Evolutionary conservation across 2,888 invertebrate genomes (phyloP), one percentile per base, ranked within the genome.

Genomic region (Drosophila ochracea): DNA sequence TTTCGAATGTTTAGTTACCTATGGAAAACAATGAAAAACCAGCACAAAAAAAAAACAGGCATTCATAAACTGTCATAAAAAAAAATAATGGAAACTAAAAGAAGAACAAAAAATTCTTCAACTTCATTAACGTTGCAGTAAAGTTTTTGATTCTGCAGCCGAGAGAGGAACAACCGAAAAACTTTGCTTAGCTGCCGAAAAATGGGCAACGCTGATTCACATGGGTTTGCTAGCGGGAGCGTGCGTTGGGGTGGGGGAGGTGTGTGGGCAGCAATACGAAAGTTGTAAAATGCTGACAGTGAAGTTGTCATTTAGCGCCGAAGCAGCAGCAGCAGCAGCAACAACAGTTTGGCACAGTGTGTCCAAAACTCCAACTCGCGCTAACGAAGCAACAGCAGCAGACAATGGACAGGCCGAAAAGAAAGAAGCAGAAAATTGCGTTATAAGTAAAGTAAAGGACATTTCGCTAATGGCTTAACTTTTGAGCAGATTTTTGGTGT

Each of bases 391-490:
- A 83, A 82, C 88, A 81, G 37, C 37, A 57, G 11, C 6, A 41
- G 88, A 83, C 81, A 82, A 82, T 84, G 82, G 80, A 76, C 76
- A 67, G 75, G 61, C 57, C 54, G 68, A 75, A 57, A 57, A 68
- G 58, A 70, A 82, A 85, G 78, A 66, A 78, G 76, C 87, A 59
- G 83, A 77, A 87, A 86, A 86, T 86, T 86, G 89, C 84, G 83
- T 86, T 86, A 86, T 84, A 84, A 89, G 89, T 87, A 84, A 84
- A 89, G 84, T 83, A 87, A 86, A 83, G 88, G 86, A 86, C 86
- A 86, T 86, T 84, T 87, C 86, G 84, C 88, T 86, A 86, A 86
- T 86, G 86, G 86, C 89, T 86, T 86, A 84, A 89, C 86, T 86
- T 86, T 89, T 81, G 81, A 84, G 81, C 82, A 78, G 82, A 75